Conservation (phyloP, 30 jellyfish, hydroid and myxozoan genomes). For the Turritopsis rubra region DNA sequence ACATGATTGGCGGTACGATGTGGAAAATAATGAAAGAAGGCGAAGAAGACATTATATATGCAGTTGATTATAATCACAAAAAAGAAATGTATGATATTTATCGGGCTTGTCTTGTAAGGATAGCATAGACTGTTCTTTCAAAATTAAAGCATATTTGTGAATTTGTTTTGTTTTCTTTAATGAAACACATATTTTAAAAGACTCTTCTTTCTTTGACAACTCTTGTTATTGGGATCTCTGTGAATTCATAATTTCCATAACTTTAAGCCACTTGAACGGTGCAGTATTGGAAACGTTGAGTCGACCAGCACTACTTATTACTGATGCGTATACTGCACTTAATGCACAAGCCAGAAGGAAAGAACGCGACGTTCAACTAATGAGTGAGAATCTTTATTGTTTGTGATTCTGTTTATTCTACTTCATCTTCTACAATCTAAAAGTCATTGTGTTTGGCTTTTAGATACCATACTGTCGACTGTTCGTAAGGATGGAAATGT, state of each 20-base stretch:
- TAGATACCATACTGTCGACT: slow-evolving; percentile 68
- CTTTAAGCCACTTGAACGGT: slow-evolving; percentile 78
- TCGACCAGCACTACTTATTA: slow-evolving; percentile 85
- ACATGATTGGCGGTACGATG: slow-evolving; percentile 99
- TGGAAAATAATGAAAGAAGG: slow-evolving; percentile 99
- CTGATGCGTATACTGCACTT: slow-evolving; percentile 85
- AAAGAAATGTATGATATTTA: slow-evolving; percentile 70
- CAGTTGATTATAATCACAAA: slow-evolving; percentile 93
- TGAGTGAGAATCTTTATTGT: slow-evolving; percentile 33
- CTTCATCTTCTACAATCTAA: neutral
- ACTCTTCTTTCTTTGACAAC: too few species aligned
- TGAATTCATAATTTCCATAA: too few species aligned
- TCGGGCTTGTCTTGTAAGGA: neutral
- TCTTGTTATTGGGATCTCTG: too few species aligned
- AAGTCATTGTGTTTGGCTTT: neutral
- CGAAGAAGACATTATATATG: slow-evolving; percentile 95
- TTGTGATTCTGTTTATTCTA: neutral
- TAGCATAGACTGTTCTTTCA: too few species aligned
- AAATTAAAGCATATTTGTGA: too few species aligned
- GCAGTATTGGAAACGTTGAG: slow-evolving; percentile 95
- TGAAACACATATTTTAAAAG: neutral
- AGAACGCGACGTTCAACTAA: slow-evolving; percentile 84
- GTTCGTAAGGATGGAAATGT: slow-evolving; percentile 93
- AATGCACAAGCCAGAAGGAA: slow-evolving; percentile 74
- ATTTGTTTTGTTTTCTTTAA: neutral